Conservation (phyloP, 2,888 invertebrate genomes). For the Netelia virgata region DNA sequence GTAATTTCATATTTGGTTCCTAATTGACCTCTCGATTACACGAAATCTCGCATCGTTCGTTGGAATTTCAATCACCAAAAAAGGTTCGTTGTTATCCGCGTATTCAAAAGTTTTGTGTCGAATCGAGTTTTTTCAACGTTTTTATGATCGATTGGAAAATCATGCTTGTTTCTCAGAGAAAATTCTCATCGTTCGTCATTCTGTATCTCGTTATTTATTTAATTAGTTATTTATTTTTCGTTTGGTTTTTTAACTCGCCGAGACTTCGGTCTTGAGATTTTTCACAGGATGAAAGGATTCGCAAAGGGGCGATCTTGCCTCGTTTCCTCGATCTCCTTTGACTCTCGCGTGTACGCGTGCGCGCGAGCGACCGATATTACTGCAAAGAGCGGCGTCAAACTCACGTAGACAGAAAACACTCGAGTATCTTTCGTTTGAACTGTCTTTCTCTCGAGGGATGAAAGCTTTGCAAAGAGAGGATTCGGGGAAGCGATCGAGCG, state of each 20-base stretch:
- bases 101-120: too few species aligned
- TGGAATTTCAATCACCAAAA: too few species aligned
- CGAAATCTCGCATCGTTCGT: too few species aligned
- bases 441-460: constrained; percentile 53
- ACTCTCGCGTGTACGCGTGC: not conserved
- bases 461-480: constrained; percentile 56
- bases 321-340: constrained; percentile 31
- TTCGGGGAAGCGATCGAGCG: constrained; percentile 65
- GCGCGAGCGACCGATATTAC: constrained; percentile 20
- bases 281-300: not conserved
- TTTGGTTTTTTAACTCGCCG: constrained; percentile 6
- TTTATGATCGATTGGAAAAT: too few species aligned
- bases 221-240: not conserved
- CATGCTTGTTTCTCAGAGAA: too few species aligned
- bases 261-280: not conserved
- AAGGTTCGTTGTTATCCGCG: too few species aligned
- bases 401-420: constrained; percentile 51
- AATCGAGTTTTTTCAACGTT: too few species aligned
- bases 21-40: too few species aligned
- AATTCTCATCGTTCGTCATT: too few species aligned
- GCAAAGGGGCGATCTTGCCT: not conserved
- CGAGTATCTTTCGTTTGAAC: constrained; percentile 54
- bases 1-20: too few species aligned
- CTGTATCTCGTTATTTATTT: too few species aligned
- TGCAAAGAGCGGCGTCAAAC: constrained; percentile 1